A percentile compares a stretch with the other conserved stretches of the same genome.
Conservation (phyloP, 2,888 invertebrate genomes). For the Tholera decimalis region DNA sequence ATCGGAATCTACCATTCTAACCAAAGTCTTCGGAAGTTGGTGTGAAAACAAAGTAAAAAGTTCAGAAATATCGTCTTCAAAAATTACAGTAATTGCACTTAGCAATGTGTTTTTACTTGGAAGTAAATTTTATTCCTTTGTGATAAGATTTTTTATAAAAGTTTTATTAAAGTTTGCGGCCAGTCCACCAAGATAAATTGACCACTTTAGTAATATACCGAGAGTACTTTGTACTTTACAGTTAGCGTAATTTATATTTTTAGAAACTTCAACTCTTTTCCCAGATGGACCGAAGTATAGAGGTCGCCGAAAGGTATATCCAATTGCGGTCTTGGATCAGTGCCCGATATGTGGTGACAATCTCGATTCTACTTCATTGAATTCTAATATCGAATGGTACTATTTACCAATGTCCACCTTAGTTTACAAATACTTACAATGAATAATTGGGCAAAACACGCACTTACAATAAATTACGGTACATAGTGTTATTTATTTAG, state of each 20-base stretch:
- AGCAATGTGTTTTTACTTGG: too few relatives aligned
- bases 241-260: background rate
- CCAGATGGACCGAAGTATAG: background rate
- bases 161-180: background rate
- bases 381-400: conserved; percentile 29
- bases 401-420: background rate
- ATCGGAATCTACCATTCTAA: too few relatives aligned
- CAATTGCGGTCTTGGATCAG: conserved; percentile 34
- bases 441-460: too few relatives aligned
- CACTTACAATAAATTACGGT: too few relatives aligned
- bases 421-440: conserved; percentile 1
- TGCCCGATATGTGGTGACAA: conserved; percentile 45
- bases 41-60: too few relatives aligned
- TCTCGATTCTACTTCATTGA: conserved; percentile 40
- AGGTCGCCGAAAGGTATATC: background rate
- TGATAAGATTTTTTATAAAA: too few relatives aligned
- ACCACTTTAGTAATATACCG: too few relatives aligned
- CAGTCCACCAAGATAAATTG: background rate
- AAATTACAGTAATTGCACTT: too few relatives aligned
- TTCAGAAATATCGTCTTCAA: too few relatives aligned
- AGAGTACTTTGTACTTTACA: background rate
- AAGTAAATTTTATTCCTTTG: background rate
- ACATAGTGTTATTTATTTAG: too few relatives aligned
- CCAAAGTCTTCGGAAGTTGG: too few relatives aligned
- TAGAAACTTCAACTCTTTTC: background rate